phyloP scores from a whole-genome alignment of 2,113 vertebrate species.

The Myotis davidii region DNA sequence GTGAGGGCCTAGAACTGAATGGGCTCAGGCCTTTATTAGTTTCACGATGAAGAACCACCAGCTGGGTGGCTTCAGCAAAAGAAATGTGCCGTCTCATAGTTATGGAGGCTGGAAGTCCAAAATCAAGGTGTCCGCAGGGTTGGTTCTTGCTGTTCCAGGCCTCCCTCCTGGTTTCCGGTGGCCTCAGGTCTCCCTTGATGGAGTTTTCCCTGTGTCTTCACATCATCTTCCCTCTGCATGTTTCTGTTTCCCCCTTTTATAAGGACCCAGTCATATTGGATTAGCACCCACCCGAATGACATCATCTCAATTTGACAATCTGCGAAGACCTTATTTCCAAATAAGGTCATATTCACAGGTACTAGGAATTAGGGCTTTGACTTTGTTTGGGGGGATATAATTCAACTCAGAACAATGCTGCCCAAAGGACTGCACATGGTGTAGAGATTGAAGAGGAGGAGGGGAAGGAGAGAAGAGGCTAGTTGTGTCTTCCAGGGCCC shows the following conservation, averaged over 20 bases:
- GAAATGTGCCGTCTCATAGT: background rate
- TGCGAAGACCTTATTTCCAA: background rate
- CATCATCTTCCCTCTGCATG: background rate
- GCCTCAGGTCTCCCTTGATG: background rate
- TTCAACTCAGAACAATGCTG: background rate
- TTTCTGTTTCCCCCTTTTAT: background rate
- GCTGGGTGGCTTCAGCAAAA: background rate
- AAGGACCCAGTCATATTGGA: background rate
- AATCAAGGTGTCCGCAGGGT: background rate
- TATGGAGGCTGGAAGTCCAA: background rate
- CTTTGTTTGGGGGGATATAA: background rate
- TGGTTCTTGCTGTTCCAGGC: background rate
- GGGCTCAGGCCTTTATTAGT: background rate
- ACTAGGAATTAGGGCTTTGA: background rate
- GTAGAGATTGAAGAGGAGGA: background rate
- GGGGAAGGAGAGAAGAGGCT: fast-evolving
- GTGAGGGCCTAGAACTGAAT: background rate
- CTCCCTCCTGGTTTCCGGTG: background rate
- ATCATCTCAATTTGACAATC: background rate
- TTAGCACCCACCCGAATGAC: background rate
- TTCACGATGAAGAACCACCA: background rate
- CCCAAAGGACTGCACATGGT: background rate
- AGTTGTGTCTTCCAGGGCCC: background rate
- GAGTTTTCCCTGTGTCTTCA: background rate
- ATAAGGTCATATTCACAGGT: background rate